Base-by-base conservation (phyloP, 2,113 vertebrate genomes). In the Podocnemis expansa region DNA sequence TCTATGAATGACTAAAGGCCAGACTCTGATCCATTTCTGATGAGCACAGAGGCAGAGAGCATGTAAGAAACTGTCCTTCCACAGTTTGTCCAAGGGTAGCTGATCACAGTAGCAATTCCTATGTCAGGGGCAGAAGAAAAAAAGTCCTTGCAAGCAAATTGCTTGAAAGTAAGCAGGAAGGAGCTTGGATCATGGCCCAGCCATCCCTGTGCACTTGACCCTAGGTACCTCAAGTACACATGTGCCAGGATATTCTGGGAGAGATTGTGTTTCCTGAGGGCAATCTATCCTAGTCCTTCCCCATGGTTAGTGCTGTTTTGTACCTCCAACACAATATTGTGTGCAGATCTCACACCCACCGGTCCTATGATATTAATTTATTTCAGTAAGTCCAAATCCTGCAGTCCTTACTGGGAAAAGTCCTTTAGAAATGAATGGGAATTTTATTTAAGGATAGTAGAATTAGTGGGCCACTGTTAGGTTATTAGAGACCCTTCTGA, bases 301-400 rank as follows among this genome's bases (percentile, higher is more conserved):
- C 67, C 22, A 52, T 43, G 38, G n/a, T 34, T 10, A 43, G 16
- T 49, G 22, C 19, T 91, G 2, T 67, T 51, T n/a, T 58, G 3
- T 38, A 1, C 41, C 5, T 34, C 34, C 49, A 10, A 29, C 10
- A 21, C 55, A 47, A 45, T 1, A 8, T 27, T 76, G 22, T 29
- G 10, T 2, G 11, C 41, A 6, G 8, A 2, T n/a, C 43, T 1
- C 34, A 21, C 25, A 27, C 38, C 55, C 1, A 84, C 51, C 49
- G 92, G 84, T 84, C 17, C 19, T 84, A 41, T 54, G 80, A 82
- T 58, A 38, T 38, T 70, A 17, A 84, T 49, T 79, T 91, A 56
- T 52, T 93, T 81, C 17, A 3, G 0, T 29, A 76, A 70, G 8
- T 49, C n/a, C 7, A n/a, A 0, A 0, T 60, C 2, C 16, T 51